Conservation (phyloP, 2,888 invertebrate genomes). For the Drosophila meridiana region DNA sequence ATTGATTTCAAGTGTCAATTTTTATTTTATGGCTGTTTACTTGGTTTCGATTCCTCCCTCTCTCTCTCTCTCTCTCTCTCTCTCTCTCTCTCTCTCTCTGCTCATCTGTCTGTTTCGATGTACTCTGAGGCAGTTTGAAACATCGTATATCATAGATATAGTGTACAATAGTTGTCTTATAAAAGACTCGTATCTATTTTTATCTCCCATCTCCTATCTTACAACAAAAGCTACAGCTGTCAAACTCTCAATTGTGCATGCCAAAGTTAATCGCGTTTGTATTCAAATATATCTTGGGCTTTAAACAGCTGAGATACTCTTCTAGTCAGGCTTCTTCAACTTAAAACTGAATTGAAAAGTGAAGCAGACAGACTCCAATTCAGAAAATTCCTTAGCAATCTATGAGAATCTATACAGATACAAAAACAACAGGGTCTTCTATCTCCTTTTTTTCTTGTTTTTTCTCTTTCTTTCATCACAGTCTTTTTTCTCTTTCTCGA, state of each 20-base stretch:
- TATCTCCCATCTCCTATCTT: neutral
- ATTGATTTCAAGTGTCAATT: slow-evolving; percentile 70
- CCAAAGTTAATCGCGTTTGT: neutral
- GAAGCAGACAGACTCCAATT: no score
- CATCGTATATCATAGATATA: neutral
- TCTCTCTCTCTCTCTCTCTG: neutral
- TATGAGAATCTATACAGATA: no score
- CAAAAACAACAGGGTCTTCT: no score
- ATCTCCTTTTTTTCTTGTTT: no score
- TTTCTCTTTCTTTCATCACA: no score
- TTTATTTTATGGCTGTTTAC: slow-evolving; percentile 33
- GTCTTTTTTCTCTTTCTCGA: no score
- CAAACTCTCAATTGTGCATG: no score
- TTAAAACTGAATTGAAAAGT: no score
- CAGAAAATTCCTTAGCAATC: no score
- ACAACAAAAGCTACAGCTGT: no score
- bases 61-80: neutral
- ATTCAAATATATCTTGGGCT: neutral
- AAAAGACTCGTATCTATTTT: neutral
- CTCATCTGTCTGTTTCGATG: neutral
- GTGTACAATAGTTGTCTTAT: no score
- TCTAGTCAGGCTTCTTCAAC: neutral
- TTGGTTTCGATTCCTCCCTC: slow-evolving; percentile 16
- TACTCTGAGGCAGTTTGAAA: neutral
- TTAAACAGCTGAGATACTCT: neutral